These are phyloP conservation scores for Poecilia picta DNA, from an alignment of 2,797 vertebrate genomes.

Conservation along the genomic window DNA sequence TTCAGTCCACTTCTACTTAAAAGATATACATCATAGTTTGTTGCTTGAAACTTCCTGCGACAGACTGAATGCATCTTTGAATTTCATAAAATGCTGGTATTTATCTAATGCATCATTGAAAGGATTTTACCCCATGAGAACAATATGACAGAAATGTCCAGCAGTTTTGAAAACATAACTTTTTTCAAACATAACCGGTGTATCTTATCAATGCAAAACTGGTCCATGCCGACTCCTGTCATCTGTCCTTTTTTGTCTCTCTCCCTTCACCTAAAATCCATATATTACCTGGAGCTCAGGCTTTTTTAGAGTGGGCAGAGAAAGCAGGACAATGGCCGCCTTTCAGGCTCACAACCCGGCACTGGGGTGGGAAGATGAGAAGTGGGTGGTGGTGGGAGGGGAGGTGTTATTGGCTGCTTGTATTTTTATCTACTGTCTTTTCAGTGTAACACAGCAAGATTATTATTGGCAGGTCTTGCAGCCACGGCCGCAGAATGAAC, in stretches of 20 bases:
- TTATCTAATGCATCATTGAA: not conserved
- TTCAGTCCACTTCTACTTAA: not conserved
- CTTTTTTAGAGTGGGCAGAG: conserved; percentile 80
- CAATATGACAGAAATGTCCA: not conserved
- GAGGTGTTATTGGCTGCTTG: conserved; percentile 69
- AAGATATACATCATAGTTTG: not conserved
- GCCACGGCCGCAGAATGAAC: conserved; percentile 40
- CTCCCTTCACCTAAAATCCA: conserved; percentile 80
- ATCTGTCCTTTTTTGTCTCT: conserved; percentile 68
- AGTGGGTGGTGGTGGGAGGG: not conserved
- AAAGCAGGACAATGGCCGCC: conserved; percentile 86
- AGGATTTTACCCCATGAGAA: not conserved
- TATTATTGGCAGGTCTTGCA: conserved; percentile 73
- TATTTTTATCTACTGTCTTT: conserved; percentile 81
- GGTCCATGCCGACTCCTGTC: conserved; percentile 48
- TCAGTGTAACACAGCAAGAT: conserved; percentile 75
- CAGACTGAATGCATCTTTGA: not conserved
- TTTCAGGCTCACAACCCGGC: conserved; percentile 82
- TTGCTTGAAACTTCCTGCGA: not conserved
- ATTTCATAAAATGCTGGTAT: not conserved
- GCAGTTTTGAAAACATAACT: not conserved
- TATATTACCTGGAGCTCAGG: conserved; percentile 83
- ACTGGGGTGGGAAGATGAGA: conserved; percentile 16
- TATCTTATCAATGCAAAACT: not conserved
- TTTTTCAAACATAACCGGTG: not conserved